A percentile compares a stretch with the other conserved stretches of the same genome.
These are phyloP conservation scores for Sminthurinus aureus DNA, from an alignment of 2,888 invertebrate genomes.

Conservation along the genomic window DNA sequence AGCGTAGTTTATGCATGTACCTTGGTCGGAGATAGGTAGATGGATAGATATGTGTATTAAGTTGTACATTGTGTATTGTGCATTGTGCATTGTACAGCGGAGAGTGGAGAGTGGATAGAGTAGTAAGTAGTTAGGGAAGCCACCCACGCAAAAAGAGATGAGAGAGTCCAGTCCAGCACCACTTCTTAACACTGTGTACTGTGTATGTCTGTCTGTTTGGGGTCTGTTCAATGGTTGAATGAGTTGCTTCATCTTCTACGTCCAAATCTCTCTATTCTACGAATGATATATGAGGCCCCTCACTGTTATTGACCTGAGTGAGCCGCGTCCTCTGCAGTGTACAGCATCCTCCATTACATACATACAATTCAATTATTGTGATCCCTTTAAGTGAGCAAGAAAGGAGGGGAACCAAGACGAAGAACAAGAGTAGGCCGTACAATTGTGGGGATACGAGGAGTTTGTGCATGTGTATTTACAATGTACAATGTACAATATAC, in stretches of 20 bases:
- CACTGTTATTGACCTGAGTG: conserved; percentile 46
- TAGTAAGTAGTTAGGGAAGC: conserved; percentile 14
- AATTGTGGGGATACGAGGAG: background rate
- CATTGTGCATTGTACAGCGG: no score
- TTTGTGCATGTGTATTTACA: background rate
- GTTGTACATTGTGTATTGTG: no score
- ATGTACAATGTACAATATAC: no score
- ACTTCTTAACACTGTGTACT: background rate
- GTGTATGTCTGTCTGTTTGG: conserved; percentile 28
- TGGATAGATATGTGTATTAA: no score
- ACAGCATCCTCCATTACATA: no score
- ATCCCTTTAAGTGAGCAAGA: conserved; percentile 22
- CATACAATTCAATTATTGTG: conserved; percentile 38
- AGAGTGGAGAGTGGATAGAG: background rate
- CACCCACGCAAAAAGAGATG: conserved; percentile 45
- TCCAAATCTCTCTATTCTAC: conserved; percentile 54
- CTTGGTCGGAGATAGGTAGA: no score
- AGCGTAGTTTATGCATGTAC: conserved; percentile 8
- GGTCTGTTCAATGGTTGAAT: conserved; percentile 51
- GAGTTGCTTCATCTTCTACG: conserved; percentile 54
- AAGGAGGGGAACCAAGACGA: background rate
- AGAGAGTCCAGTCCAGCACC: no score
- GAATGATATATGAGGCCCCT: conserved; percentile 54
- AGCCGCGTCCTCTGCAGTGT: conserved; percentile 31
- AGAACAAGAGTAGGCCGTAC: background rate